Evolutionary conservation across 1,140 invertebrate species (phyloP).

Genomic region (Pomacea maculata): DNA sequence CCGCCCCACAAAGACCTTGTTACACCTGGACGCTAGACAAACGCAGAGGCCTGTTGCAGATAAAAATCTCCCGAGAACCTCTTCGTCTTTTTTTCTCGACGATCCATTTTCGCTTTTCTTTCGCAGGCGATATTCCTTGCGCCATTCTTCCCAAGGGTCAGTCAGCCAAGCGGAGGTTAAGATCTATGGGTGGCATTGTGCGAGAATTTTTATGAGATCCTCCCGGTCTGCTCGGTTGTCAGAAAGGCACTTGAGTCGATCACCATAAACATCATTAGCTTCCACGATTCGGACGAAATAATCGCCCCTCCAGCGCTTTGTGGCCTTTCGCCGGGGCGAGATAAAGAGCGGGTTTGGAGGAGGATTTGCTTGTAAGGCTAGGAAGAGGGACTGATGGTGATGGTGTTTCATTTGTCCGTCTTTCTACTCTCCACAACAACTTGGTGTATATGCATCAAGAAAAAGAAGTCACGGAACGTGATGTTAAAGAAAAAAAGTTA

Average conservation of each 20-base stretch:
- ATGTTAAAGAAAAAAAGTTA: too few relatives aligned
- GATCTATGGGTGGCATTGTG: neutral
- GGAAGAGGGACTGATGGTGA: too few relatives aligned
- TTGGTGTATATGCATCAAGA: too few relatives aligned
- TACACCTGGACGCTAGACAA: slow-evolving; percentile 4
- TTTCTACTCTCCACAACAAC: too few relatives aligned
- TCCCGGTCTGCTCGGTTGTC: neutral
- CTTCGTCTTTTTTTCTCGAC: neutral
- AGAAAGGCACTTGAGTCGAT: slow-evolving; percentile 14
- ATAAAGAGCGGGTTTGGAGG: neutral
- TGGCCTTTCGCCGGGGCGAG: neutral
- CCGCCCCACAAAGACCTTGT: neutral
- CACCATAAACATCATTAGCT: slow-evolving; percentile 12
- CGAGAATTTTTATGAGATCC: slow-evolving; percentile 9
- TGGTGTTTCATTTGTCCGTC: too few relatives aligned
- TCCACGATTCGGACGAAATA: neutral
- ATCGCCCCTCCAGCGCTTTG: neutral
- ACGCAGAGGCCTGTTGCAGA: neutral
- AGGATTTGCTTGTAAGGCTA: too few relatives aligned
- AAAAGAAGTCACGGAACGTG: too few relatives aligned
- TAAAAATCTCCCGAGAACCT: neutral
- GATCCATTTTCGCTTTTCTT: neutral
- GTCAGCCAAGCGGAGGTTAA: too few relatives aligned
- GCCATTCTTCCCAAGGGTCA: neutral
- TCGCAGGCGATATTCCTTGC: too few relatives aligned